These are phyloP conservation scores for Channa argus DNA, from an alignment of 2,113 vertebrate species.

Conservation along the genomic window DNA sequence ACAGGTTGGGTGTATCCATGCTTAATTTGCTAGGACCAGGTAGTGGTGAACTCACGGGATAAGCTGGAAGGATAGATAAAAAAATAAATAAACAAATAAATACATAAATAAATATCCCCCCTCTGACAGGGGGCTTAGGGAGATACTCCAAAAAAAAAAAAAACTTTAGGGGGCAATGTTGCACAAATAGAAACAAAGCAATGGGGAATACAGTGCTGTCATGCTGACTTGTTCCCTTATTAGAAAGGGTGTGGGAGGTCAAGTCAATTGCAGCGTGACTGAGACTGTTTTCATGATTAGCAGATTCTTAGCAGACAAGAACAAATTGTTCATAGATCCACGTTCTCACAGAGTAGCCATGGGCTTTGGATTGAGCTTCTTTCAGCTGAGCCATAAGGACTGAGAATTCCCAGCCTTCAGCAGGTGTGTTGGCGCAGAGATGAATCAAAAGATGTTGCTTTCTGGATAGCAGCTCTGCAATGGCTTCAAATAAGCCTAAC, in stretches of 20 bases:
- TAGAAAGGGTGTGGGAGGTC: slow-evolving; percentile 55
- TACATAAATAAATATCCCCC: not conserved
- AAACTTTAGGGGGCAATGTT: slow-evolving; percentile 81
- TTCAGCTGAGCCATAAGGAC: slow-evolving; percentile 12
- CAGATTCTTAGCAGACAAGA: slow-evolving; percentile 48
- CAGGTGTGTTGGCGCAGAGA: slow-evolving; percentile 46
- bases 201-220: slow-evolving; percentile 18
- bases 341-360: not conserved
- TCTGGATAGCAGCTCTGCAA: slow-evolving; percentile 22
- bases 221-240: slow-evolving; percentile 17
- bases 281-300: slow-evolving; percentile 54
- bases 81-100: too few species aligned
- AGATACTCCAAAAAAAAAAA: slow-evolving; percentile 29
- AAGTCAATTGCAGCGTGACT: slow-evolving; percentile 44
- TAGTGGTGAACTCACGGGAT: slow-evolving; percentile 58
- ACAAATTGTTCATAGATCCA: slow-evolving; percentile 33
- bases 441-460: slow-evolving; percentile 45
- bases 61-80: too few species aligned
- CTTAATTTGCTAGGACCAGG: slow-evolving; percentile 62
- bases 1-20: slow-evolving; percentile 54
- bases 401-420: slow-evolving; percentile 36
- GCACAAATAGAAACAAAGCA: slow-evolving; percentile 64
- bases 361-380: slow-evolving; percentile 29
- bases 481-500: slow-evolving; percentile 36
- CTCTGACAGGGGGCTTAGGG: slow-evolving; percentile 42